Base-by-base conservation (phyloP, 2,113 vertebrate genomes). In the Lophotis ruficrista region DNA sequence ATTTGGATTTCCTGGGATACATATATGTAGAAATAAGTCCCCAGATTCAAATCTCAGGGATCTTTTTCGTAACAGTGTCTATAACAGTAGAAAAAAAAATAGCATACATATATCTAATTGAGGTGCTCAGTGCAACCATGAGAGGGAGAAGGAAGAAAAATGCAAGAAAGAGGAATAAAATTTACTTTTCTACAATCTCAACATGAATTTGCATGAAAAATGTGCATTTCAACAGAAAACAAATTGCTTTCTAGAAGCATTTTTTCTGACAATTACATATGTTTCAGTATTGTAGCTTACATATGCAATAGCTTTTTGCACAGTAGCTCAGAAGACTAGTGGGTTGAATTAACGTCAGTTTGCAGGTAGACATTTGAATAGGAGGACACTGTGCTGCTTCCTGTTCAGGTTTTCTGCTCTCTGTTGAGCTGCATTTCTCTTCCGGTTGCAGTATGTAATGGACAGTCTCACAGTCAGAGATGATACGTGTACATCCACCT, bases 401-500 rank as follows among this genome's bases (percentile, higher is more conserved):
- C 38, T 65, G 16, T 75, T 75, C 14, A 37, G 47, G 14, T 64
- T 87, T 90, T 70, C 80, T 84, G 47, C 73, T 93, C 21, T 66
- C 65, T 68, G 15, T 65, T 1, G 4, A 88, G 60, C 61, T 86
- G 33, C 13, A 7, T 73, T 93, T 91, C 37, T 66, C 37, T 78
- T 72, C 28, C 57, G 35, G 62, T 73, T 14, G 6, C 21, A 19
- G 18, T 38, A 21, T 14, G 1, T 17, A n/a, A 43, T 17, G 41
- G 54, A 13, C 25, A 70, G 1, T 37, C 31, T 85, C 25, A 56
- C 38, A 45, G 38, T 68, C 47, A 48, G 65, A 65, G 41, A 8
- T 1, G 1, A 35, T 31, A 37, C 8, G 25, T 0, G 0, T 33
- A 23, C 23, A 47, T 47, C 24, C 23, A 57, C 66, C 58, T 9